Evolutionary conservation across 1,140 invertebrate species (phyloP).

Genomic region (Coelopa frigida): DNA sequence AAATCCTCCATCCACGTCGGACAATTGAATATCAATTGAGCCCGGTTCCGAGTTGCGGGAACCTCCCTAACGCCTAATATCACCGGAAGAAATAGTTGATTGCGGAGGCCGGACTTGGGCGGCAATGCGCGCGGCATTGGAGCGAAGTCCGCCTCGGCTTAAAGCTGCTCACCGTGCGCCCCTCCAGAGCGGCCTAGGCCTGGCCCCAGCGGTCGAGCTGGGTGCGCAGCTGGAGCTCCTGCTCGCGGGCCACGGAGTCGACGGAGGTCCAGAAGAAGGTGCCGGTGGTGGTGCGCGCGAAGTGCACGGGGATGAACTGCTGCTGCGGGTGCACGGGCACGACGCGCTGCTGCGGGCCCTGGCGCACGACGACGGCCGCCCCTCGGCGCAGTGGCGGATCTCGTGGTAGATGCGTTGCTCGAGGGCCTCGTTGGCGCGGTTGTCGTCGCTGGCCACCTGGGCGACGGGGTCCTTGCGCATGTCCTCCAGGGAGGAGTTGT

Average conservation of each 20-base stretch:
- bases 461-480: slow-evolving; percentile 39
- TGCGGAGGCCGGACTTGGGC: slow-evolving; percentile 4
- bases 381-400: slow-evolving; percentile 52
- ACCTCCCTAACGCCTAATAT: slow-evolving; percentile 36
- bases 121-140: slow-evolving; percentile 19
- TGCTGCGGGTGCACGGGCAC: slow-evolving; percentile 52
- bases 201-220: slow-evolving; percentile 57
- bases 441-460: slow-evolving; percentile 47
- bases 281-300: slow-evolving; percentile 58
- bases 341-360: slow-evolving; percentile 49
- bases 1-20: slow-evolving; percentile 15
- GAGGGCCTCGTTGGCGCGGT: slow-evolving; percentile 55
- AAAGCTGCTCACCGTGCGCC: slow-evolving; percentile 46
- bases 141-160: slow-evolving; percentile 48
- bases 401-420: slow-evolving; percentile 56
- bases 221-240: slow-evolving; percentile 49
- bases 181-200: slow-evolving; percentile 45
- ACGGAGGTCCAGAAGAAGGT: slow-evolving; percentile 63
- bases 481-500: slow-evolving; percentile 46
- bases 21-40: slow-evolving; percentile 21
- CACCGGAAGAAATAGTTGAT: slow-evolving; percentile 37
- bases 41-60: slow-evolving; percentile 1
- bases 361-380: slow-evolving; percentile 55
- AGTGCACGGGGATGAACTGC: slow-evolving; percentile 55
- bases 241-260: slow-evolving; percentile 41